Conservation (phyloP, 1,140 invertebrate species). For the Pinna nobilis region DNA sequence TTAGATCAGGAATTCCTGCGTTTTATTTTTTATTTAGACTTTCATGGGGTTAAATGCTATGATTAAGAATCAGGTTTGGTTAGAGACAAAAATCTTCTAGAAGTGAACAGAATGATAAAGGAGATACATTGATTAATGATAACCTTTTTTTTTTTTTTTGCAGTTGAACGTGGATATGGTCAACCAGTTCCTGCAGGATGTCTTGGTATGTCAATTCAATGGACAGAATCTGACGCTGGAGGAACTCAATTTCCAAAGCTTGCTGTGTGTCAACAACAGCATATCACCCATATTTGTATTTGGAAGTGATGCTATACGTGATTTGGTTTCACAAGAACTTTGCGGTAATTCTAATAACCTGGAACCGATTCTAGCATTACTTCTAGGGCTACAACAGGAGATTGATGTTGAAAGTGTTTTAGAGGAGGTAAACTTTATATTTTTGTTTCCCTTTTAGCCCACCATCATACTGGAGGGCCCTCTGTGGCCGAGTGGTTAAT, state of each 20-base stretch:
- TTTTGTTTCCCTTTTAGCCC: background rate
- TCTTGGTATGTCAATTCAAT: background rate
- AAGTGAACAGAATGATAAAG: no score
- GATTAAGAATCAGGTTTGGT: no score
- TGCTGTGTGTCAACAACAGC: conserved; percentile 15
- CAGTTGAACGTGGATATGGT: conserved; percentile 11
- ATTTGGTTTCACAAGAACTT: conserved; percentile 5
- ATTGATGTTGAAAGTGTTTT: background rate
- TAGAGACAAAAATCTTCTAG: no score
- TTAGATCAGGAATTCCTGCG: no score
- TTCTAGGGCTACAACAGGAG: background rate
- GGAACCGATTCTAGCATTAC: background rate
- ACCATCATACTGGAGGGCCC: no score
- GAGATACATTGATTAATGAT: no score
- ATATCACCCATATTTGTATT: conserved; percentile 15
- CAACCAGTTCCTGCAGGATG: conserved; percentile 9
- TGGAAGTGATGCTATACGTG: background rate
- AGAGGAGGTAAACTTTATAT: background rate
- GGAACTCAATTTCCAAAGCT: background rate
- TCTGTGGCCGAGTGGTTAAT: no score
- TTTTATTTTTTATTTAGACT: no score
- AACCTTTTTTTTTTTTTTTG: background rate
- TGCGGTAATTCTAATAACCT: conserved; percentile 14
- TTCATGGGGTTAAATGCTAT: no score
- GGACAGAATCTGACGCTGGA: background rate